These are phyloP conservation scores for Ctenochaetus hawaiiensis DNA, from an alignment of 2,797 vertebrate genomes.

Conservation along the genomic window DNA sequence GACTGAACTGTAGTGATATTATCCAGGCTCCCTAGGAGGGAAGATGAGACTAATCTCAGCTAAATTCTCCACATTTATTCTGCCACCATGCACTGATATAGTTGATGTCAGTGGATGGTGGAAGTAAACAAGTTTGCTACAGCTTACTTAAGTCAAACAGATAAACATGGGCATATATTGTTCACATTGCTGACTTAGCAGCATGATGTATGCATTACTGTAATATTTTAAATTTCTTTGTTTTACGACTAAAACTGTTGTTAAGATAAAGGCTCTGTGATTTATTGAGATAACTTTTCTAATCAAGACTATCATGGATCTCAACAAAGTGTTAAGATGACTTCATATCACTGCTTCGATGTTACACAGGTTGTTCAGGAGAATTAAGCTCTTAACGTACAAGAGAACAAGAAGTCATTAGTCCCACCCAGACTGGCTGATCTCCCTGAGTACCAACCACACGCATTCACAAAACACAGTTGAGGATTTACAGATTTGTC, in stretches of 20 bases:
- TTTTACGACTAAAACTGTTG: too few relatives aligned
- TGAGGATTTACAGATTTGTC: background rate
- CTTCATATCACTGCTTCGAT: background rate
- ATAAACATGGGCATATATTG: background rate
- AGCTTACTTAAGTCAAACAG: background rate
- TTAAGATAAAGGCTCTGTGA: too few relatives aligned
- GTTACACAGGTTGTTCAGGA: background rate
- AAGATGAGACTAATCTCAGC: background rate
- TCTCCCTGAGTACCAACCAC: background rate
- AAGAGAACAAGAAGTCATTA: background rate
- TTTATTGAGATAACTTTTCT: too few relatives aligned
- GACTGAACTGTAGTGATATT: too few relatives aligned
- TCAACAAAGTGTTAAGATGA: background rate
- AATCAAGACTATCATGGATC: background rate
- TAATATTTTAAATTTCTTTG: too few relatives aligned
- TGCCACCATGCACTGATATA: background rate
- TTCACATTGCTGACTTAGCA: too few relatives aligned
- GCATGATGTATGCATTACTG: too few relatives aligned
- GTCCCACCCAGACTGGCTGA: background rate
- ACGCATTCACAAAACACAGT: background rate
- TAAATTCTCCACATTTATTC: background rate
- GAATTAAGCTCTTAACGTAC: background rate
- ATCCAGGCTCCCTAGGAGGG: background rate
- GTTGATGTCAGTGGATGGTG: background rate
- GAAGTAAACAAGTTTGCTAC: background rate